Evolutionary conservation across 2,797 vertebrate species (phyloP).

Genomic region (Xenentodon cancila): DNA sequence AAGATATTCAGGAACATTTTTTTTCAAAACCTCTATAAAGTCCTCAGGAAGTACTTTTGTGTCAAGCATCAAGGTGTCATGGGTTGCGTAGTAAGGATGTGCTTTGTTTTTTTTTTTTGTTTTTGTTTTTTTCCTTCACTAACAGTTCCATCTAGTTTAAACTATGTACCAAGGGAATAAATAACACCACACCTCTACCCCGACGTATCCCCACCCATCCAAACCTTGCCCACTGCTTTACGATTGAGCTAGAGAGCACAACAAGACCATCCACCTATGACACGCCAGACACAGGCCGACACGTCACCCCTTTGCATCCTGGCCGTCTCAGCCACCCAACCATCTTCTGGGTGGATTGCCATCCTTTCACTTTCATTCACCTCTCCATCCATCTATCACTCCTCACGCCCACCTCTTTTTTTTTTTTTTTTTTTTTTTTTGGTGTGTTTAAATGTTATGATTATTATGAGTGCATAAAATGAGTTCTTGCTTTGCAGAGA

Average conservation of each 20-base stretch:
- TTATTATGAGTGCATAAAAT: slow-evolving; percentile 59
- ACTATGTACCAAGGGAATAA: slow-evolving; percentile 31
- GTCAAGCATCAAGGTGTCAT: slow-evolving; percentile 28
- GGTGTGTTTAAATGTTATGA: slow-evolving; percentile 50
- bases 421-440: slow-evolving; percentile 34
- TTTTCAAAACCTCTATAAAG: slow-evolving; percentile 32
- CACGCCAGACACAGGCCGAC: slow-evolving; percentile 73
- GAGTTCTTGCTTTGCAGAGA: slow-evolving; percentile 59
- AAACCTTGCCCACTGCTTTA: slow-evolving; percentile 62
- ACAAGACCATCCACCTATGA: slow-evolving; percentile 69
- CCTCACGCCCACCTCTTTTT: slow-evolving; percentile 31
- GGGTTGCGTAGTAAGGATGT: not conserved
- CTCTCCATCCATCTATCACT: slow-evolving; percentile 35
- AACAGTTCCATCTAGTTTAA: no score
- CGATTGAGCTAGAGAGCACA: slow-evolving; percentile 69
- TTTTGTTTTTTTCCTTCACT: no score
- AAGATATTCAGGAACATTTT: slow-evolving; percentile 16
- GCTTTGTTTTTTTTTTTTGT: no score
- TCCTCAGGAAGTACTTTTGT: slow-evolving; percentile 16
- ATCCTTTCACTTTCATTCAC: slow-evolving; percentile 43
- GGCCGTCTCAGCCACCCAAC: slow-evolving; percentile 58
- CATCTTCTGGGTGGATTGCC: slow-evolving; percentile 49
- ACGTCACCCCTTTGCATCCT: slow-evolving; percentile 74
- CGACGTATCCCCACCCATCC: slow-evolving; percentile 21
- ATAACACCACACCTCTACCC: slow-evolving; percentile 45